phyloP scores from a whole-genome alignment of 2,113 vertebrate species.

The Vireo altiloquus region DNA sequence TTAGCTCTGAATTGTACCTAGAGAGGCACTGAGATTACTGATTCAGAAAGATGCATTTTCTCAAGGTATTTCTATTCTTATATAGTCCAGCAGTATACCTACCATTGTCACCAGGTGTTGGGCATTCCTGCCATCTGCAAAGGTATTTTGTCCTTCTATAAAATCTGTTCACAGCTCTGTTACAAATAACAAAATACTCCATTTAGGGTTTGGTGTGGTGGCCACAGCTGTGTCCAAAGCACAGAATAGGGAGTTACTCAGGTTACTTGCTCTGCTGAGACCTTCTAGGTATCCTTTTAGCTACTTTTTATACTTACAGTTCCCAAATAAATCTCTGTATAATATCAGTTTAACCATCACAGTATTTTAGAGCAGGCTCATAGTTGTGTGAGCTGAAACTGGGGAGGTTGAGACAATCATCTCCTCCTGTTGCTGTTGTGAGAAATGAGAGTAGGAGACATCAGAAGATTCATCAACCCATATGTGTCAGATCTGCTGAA shows the following conservation, averaged over 20 bases:
- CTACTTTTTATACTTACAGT: background rate
- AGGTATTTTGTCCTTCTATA: background rate
- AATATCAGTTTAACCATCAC: background rate
- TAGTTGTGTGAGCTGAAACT: background rate
- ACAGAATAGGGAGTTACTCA: background rate
- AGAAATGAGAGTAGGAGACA: constrained; percentile 10
- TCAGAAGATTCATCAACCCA: constrained; percentile 12
- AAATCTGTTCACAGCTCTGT: background rate
- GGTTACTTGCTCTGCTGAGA: background rate
- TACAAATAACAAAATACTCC: background rate
- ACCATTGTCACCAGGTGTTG: background rate
- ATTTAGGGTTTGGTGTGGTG: background rate
- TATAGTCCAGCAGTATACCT: background rate
- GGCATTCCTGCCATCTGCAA: background rate
- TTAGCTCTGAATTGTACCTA: background rate
- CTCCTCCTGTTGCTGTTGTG: background rate
- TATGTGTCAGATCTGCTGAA: constrained; percentile 18
- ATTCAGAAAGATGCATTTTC: background rate
- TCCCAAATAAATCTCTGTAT: background rate
- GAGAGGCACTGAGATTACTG: background rate
- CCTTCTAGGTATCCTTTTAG: background rate
- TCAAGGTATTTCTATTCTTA: background rate
- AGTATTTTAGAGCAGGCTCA: background rate
- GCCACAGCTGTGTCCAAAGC: background rate
- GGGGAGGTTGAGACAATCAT: background rate